Base-by-base conservation (phyloP, 2,797 vertebrate genomes). In the Schizopygopsis pylzovi region DNA sequence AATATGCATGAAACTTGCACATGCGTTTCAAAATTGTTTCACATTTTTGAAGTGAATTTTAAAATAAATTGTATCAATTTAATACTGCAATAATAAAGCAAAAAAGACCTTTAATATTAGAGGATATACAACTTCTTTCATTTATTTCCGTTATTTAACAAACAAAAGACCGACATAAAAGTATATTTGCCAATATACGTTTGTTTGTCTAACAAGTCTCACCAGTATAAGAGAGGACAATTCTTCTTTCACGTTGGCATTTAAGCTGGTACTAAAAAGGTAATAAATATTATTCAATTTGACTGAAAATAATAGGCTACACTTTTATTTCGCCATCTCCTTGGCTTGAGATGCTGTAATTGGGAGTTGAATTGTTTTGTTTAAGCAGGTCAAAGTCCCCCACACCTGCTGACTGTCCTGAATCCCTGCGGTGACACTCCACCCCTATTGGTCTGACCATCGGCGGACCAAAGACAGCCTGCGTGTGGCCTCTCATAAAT, bases 401-500 rank as follows among this genome's bases (percentile, higher is more conserved):
- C 86, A 85, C 88, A 90, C 91, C 90, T 92, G 91, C 79, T 63
- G 86, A 82, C 77, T 87, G 78, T 79, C 68, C 65, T 33, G 88
- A 89, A 91, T 82, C 92, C 94, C 94, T 59, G 92, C 76, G 82
- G 93, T 61, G 92, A 89, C 83, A 87, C 89, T 77, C 88, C 43
- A 72, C 89, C 94, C 94, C 94, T 93, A 96, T 96, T 95, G 95
- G 96, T 93, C 88, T 89, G 88, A 85, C 90, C 90, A 89, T 91
- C 91, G 92, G 92, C 84, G 90, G 92, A 93, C 91, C 89, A 92
- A 68, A 92, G 84, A 79, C 78, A 89, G 89, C 83, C 68, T 80
- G 79, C 86, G 89, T 85, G 89, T 87, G 89, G 86, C 81, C 85
- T 82, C 89, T 81, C 79, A 94, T 95, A 96, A 95, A 96, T 94